Evolutionary conservation across 2,888 invertebrate genomes (phyloP).

Genomic region (Platycheirus albimanus): DNA sequence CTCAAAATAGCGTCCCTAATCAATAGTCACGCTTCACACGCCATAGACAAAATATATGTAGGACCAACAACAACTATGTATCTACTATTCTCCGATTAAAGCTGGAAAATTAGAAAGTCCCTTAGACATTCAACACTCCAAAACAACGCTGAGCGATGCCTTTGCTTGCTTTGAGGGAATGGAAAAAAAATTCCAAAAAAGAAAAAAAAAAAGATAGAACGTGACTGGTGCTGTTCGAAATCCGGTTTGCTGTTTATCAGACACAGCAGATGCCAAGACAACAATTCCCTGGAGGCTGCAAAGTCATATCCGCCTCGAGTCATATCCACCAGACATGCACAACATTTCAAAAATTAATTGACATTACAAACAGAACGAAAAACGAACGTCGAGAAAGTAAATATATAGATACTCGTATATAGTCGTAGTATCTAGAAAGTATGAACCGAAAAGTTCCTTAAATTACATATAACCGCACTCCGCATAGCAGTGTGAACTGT

Average conservation of each 20-base stretch:
- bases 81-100: constrained; percentile 13
- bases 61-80: constrained; percentile 16
- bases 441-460: constrained; percentile 47
- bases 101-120: constrained; percentile 35
- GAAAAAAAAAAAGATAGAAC: constrained; percentile 19
- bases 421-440: no score
- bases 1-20: constrained; percentile 29
- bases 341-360: constrained; percentile 67
- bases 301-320: constrained; percentile 70
- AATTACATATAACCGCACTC: not conserved
- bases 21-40: constrained; percentile 35
- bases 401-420: no score
- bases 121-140: constrained; percentile 22
- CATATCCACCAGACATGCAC: constrained; percentile 59
- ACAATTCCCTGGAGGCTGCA: constrained; percentile 49
- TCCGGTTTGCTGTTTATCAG: constrained; percentile 39
- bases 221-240: constrained; percentile 34
- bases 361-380: constrained; percentile 53
- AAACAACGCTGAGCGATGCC: not conserved
- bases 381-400: constrained; percentile 23
- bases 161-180: not conserved
- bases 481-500: not conserved
- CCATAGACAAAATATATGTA: constrained; percentile 4
- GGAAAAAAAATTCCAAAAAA: not conserved
- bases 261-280: constrained; percentile 44